Evolutionary conservation across 1,140 invertebrate species (phyloP).

Genomic region (Papilio polytes): DNA sequence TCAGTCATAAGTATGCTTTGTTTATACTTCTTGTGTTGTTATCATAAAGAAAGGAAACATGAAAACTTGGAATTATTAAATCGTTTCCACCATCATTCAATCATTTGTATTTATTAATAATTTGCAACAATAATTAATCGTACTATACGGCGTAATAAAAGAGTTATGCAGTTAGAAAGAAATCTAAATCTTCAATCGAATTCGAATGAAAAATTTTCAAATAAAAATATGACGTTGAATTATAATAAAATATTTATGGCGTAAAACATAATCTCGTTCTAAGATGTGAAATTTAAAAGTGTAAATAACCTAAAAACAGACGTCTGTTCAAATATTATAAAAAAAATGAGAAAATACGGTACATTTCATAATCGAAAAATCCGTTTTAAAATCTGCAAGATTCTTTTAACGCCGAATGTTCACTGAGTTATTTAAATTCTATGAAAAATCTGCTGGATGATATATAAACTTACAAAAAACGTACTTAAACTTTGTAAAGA

Average conservation of each 20-base stretch:
- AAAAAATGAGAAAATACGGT: too few species aligned
- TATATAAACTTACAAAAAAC: background rate
- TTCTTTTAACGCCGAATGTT: background rate
- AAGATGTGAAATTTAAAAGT: too few species aligned
- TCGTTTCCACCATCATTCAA: too few species aligned
- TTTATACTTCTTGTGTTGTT: background rate
- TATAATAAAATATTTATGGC: too few species aligned
- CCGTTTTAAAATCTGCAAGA: background rate
- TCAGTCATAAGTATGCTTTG: background rate
- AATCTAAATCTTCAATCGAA: background rate
- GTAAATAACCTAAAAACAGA: too few species aligned
- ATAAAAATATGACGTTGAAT: background rate
- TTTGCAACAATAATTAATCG: background rate
- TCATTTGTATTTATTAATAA: too few species aligned
- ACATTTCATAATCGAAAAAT: background rate
- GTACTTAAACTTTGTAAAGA: background rate
- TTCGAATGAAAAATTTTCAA: background rate
- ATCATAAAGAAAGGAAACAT: too few species aligned
- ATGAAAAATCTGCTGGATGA: background rate
- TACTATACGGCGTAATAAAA: conserved; percentile 29
- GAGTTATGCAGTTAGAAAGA: conserved; percentile 2
- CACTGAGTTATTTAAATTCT: background rate
- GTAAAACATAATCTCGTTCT: too few species aligned
- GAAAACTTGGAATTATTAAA: too few species aligned
- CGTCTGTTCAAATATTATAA: too few species aligned